Conservation (phyloP, 2,113 vertebrate genomes). For the Cairina moschata region DNA sequence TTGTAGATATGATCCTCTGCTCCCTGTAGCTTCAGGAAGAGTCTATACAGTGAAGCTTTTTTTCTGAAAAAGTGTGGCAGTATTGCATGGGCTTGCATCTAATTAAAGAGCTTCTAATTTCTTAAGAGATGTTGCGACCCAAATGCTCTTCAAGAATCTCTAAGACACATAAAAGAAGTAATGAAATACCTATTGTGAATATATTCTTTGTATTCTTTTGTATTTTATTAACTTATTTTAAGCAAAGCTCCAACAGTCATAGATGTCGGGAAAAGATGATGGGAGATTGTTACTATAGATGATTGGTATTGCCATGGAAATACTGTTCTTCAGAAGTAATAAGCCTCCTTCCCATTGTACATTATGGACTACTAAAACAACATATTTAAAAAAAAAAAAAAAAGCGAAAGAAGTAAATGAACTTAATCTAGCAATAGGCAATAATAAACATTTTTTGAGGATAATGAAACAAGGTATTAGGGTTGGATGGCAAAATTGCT, state of each 20-base stretch:
- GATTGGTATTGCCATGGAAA: slow-evolving; percentile 49
- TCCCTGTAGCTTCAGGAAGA: background rate
- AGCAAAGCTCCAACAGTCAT: background rate
- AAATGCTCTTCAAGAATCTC: background rate
- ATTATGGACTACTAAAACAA: background rate
- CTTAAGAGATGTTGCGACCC: background rate
- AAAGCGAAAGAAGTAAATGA: rapidly evolving
- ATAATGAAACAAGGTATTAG: background rate
- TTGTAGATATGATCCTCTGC: background rate
- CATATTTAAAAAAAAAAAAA: background rate
- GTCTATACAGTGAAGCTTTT: background rate
- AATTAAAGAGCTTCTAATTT: background rate
- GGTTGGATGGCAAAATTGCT: background rate
- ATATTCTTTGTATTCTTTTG: background rate
- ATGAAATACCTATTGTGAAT: background rate
- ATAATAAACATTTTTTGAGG: background rate
- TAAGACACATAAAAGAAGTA: background rate
- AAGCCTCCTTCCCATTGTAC: background rate
- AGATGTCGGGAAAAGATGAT: background rate
- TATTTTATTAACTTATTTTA: background rate
- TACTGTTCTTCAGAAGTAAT: background rate
- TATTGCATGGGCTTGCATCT: background rate
- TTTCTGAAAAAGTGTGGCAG: background rate
- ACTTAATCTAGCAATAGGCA: background rate
- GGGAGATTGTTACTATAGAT: background rate